Evolutionary conservation across 2,888 invertebrate species (phyloP).

Genomic region (Thysanoteuthis rhombus): DNA sequence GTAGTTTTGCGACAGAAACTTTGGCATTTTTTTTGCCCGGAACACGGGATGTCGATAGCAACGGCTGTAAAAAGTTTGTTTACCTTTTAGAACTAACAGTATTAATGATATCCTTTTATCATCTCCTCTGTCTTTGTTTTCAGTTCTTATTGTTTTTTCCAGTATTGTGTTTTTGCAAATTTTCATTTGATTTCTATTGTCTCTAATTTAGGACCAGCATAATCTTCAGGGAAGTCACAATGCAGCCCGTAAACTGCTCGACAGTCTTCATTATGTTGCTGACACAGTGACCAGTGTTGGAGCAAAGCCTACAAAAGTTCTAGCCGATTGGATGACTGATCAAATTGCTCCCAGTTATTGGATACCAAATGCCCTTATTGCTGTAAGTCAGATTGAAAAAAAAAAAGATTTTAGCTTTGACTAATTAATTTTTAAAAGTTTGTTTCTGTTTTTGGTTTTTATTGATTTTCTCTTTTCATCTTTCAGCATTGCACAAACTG

Average conservation of each 20-base stretch:
- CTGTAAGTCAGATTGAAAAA: slow-evolving; percentile 70
- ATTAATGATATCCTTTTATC: too few relatives aligned
- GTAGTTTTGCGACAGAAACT: too few relatives aligned
- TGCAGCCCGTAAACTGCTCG: slow-evolving; percentile 76
- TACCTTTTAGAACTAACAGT: too few relatives aligned
- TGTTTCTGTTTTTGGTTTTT: not conserved
- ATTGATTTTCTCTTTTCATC: not conserved
- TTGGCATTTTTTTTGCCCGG: too few relatives aligned
- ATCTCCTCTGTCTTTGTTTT: too few relatives aligned
- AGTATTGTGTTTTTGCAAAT: too few relatives aligned
- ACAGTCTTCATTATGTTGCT: slow-evolving; percentile 75
- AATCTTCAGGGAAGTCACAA: slow-evolving; percentile 69
- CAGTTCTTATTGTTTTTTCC: too few relatives aligned
- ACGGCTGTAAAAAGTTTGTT: too few relatives aligned
- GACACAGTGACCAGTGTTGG: slow-evolving; percentile 76
- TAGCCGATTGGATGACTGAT: slow-evolving; percentile 81
- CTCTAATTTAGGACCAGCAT: slow-evolving; percentile 49
- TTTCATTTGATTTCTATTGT: not conserved
- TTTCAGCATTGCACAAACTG: slow-evolving; percentile 77
- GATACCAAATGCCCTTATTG: slow-evolving; percentile 81
- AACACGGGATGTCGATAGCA: too few relatives aligned
- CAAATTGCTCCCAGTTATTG: slow-evolving; percentile 83
- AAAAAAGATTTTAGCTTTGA: too few relatives aligned
- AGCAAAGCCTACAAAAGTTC: slow-evolving; percentile 77
- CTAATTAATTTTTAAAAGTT: not conserved